phyloP scores from a whole-genome alignment of 2,797 vertebrate species.

The Premnoplex brunnescens region DNA sequence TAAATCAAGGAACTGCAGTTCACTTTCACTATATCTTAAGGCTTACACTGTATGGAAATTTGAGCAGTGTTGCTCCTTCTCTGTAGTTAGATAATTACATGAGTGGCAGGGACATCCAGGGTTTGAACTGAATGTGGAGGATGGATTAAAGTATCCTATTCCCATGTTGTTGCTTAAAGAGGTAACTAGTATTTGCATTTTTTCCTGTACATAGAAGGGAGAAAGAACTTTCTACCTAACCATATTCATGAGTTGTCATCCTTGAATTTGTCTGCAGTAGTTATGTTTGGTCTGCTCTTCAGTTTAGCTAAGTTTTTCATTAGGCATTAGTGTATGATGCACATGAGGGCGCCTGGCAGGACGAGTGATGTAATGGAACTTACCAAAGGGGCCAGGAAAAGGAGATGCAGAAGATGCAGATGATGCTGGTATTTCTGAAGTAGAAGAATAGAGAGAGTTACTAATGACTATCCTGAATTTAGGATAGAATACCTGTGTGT shows the following conservation, averaged over 20 bases:
- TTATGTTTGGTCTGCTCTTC: neutral
- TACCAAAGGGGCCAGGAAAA: neutral
- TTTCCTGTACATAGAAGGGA: neutral
- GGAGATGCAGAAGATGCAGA: neutral
- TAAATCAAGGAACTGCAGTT: neutral
- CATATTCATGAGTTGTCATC: neutral
- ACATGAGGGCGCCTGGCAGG: neutral
- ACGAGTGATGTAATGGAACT: neutral
- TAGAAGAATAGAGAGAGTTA: neutral
- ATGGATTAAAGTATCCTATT: neutral
- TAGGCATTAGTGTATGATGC: neutral
- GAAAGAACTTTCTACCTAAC: neutral
- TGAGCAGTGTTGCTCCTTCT: neutral
- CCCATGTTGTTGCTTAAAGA: neutral
- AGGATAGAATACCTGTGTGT: neutral
- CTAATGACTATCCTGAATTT: neutral
- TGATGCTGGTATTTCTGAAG: neutral
- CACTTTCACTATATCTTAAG: neutral
- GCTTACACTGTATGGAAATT: neutral
- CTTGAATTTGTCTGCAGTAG: neutral
- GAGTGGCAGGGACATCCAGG: neutral
- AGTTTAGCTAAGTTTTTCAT: neutral
- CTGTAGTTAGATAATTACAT: neutral
- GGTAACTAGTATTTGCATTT: neutral
- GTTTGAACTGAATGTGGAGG: neutral